phyloP scores from a whole-genome alignment of 2,113 vertebrate species.

The Callocephalon fimbriatum region DNA sequence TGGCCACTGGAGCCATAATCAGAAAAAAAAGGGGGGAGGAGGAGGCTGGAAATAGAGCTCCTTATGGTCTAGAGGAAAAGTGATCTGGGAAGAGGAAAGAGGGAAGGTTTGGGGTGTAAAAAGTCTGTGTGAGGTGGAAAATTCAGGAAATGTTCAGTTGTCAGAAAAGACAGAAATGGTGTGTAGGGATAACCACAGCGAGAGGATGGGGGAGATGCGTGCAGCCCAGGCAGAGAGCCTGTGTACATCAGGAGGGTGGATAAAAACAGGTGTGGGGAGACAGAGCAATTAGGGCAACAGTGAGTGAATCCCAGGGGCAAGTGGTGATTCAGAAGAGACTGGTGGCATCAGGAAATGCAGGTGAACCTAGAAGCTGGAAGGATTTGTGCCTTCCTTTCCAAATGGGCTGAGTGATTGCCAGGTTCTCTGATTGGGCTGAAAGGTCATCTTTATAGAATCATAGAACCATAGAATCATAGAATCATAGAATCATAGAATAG shows the following conservation, averaged over 20 bases:
- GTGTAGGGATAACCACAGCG: background rate
- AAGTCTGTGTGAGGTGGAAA: background rate
- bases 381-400: background rate
- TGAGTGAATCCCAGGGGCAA: background rate
- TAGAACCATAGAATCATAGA: no score
- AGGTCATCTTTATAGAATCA: background rate
- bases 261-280: background rate
- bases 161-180: background rate
- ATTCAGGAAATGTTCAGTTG: background rate
- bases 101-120: background rate
- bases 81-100: background rate
- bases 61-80: background rate
- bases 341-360: background rate
- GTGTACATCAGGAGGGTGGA: background rate
- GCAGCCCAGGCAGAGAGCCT: background rate
- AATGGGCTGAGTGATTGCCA: background rate
- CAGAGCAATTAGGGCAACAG: background rate
- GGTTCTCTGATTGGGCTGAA: fast-evolving
- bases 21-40: background rate
- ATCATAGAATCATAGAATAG: no score
- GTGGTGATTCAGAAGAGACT: fast-evolving
- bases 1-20: background rate
- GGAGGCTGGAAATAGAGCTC: background rate
- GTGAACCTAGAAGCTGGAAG: background rate
- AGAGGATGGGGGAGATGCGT: background rate